Evolutionary conservation across 2,113 vertebrate genomes (phyloP), one percentile per base, ranked within the genome.

Genomic region (Callospermophilus lateralis): DNA sequence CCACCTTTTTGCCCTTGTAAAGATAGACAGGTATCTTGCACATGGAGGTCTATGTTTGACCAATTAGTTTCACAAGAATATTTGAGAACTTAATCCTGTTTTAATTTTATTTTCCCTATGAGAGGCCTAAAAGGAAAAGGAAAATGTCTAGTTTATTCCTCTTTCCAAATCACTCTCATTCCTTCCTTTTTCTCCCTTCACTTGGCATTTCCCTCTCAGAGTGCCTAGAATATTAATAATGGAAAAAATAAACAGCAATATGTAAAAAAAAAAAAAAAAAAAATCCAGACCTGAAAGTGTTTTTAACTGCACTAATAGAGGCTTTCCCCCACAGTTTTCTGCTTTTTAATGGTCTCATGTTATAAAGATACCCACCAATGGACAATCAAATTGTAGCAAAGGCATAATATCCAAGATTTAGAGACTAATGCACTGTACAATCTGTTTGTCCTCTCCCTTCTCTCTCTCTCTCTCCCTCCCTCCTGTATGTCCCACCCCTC

Each of bases 341-440:
- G 85, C 26, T 30, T 93, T 73, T 73, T 77, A 93, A 83, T 78
- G 88, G 92, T 79, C 97, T 83, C 95, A 55, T 96, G 78, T 97
- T 97, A 85, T 98, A 90, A 98, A 90, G 94, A 90, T 22, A 85
- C 20, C 58, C 97, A 93, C 63, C 93, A 80, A 85, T 97, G 96
- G 98, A 99, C 98, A 98, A 98, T 98, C 98, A 98, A 96, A 81
- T 83, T 97, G 89, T 63, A 98, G 30, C 97, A 96, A 91, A 97
- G 42, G 24, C 92, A 45, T 95, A 6, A 93, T 97, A 97, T 97
- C 92, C 97, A 98, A 98, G 95, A 98, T 95, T 73, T 83, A 95
- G 97, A 98, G 98, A 98, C 98, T 97, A 98, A 98, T 98, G 98
- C 99, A 99, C 98, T 99, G 98, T 99, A 99, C 98, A 98, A 97